phyloP scores from a whole-genome alignment of 64 coral and sea anemone genomes.

The Stichodactyla mertensii region DNA sequence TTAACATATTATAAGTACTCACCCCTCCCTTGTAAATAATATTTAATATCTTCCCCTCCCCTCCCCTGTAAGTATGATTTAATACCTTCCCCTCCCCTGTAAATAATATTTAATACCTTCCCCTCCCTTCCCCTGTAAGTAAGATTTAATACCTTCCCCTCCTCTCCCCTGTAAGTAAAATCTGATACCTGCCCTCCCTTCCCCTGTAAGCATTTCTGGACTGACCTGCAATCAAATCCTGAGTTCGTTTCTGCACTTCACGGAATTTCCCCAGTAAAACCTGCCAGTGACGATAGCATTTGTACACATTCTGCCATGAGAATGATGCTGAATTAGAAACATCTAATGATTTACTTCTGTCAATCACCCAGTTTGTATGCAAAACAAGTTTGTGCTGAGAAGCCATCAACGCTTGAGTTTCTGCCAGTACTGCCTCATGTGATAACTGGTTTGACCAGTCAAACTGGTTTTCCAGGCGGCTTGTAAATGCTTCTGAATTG shows the following conservation, averaged over 20 bases:
- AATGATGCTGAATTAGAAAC: not conserved
- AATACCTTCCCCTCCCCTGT: not conserved
- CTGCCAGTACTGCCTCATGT: not conserved
- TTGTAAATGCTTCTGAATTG: not conserved
- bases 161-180: not conserved
- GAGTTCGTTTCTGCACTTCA: slow-evolving; percentile 11
- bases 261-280: slow-evolving; percentile 5
- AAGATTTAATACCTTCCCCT: too few species aligned
- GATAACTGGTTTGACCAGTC: slow-evolving; percentile 11
- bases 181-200: not conserved
- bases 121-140: too few species aligned
- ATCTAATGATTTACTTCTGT: not conserved
- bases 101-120: not conserved
- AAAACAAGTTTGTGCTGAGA: not conserved
- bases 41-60: too few species aligned
- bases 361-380: not conserved
- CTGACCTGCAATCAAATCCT: slow-evolving; percentile 12
- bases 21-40: not conserved
- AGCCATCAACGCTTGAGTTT: not conserved
- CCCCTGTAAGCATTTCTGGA: not conserved
- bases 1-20: too few species aligned
- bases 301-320: slow-evolving; percentile 28
- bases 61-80: too few species aligned
- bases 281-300: slow-evolving; percentile 23
- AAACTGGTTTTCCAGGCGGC: not conserved